Base-by-base conservation (phyloP, 1,140 invertebrate genomes). In the Saccostrea cuccullata region DNA sequence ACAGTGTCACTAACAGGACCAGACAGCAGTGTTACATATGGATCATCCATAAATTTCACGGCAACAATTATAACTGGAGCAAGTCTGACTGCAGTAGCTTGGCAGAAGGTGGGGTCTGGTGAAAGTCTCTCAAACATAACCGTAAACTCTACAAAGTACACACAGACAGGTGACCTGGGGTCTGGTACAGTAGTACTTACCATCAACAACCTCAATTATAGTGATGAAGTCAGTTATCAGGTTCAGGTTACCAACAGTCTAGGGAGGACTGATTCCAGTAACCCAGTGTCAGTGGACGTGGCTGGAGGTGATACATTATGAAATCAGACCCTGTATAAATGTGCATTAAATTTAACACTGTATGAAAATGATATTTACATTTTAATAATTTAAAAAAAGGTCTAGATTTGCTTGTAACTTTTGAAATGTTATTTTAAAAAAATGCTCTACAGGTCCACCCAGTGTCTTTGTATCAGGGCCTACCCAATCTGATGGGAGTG, bases 111-210 rank as follows among this genome's bases (percentile, higher is more conserved):
- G 15, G 47, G 6, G 47, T n/a, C 60, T n/a, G 60, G 60, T 17
- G 60, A 17, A 17, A 20, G 20, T 67, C 17, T 23, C 8, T 2
- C 60, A 67, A 20, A 9, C 60, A n/a, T 67, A 23, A 23, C 0
- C 3, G 23, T 20, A 67, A 20, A n/a, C 60, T 23, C 8, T 20
- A 23, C 17, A 9, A 67, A 67, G 60, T 67, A 67, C 60, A 67
- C 60, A 17, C 60, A 67, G 17, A 20, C 60, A 67, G 60, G 0
- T 67, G 15, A 47, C 47, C 47, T 2, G 2, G 60, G 13, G 8
- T 67, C 60, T 67, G 60, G 60, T 67, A 17, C 60, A 67, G 60
- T 67, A 20, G 20, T 23, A 67, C n/a, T 85, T 9, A 85, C n/a
- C 23, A 85, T 85, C 55, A 64, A 13, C 0, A 64, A 17, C 30